Percentiles rank a stretch among this genome's conserved stretches.
Evolutionary conservation across 2,888 invertebrate genomes (phyloP).

Genomic region (Piscicola geometra): DNA sequence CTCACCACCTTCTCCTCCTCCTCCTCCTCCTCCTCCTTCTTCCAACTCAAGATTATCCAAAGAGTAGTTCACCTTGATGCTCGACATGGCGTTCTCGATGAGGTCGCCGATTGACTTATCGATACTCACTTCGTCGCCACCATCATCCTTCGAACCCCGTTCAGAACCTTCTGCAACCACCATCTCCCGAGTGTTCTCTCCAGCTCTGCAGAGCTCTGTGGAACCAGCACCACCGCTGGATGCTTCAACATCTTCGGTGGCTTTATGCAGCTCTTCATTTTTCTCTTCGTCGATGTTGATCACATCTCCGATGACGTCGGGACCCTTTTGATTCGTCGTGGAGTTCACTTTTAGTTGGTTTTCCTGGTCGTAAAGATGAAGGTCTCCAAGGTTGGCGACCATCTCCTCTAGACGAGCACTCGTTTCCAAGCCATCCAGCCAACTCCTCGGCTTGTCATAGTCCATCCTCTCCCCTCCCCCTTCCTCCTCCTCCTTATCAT

Average conservation of each 20-base stretch:
- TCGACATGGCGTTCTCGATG: background rate
- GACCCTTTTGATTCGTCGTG: no score
- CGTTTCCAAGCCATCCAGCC: background rate
- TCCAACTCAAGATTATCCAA: background rate
- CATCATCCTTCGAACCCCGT: background rate
- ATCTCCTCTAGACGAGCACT: no score
- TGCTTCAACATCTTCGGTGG: background rate
- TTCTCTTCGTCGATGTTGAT: no score
- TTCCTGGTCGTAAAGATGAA: no score
- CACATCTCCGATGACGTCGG: no score
- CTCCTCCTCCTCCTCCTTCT: background rate
- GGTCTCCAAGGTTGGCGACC: no score
- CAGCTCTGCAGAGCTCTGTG: background rate
- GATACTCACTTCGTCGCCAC: background rate
- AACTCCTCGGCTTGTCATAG: conserved; percentile 7
- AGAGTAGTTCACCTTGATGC: background rate
- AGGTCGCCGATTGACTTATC: conserved; percentile 9
- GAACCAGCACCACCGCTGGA: background rate
- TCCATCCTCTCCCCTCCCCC: background rate
- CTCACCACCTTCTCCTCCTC: background rate
- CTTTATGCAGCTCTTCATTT: no score
- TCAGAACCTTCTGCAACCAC: background rate
- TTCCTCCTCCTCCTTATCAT: background rate
- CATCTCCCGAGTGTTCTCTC: background rate
- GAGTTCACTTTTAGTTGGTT: no score